These are phyloP conservation scores for Eumaeus atala DNA, from an alignment of 1,140 invertebrate species.

Conservation along the genomic window DNA sequence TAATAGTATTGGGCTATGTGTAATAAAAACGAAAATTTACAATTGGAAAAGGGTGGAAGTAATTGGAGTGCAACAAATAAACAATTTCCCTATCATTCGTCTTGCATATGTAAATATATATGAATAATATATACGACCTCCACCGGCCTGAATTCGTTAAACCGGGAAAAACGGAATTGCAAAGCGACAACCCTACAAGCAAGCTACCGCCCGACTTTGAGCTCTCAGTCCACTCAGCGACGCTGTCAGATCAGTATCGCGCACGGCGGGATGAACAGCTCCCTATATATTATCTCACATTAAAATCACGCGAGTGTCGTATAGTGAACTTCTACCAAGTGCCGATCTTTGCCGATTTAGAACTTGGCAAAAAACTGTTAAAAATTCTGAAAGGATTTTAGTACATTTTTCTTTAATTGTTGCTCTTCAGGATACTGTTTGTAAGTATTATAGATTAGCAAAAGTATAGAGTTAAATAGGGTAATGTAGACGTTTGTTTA, in stretches of 20 bases:
- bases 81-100: neutral
- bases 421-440: neutral
- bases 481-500: neutral
- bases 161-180: conserved; percentile 15
- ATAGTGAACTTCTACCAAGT: conserved; percentile 41
- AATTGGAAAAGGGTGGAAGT: too few species aligned
- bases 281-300: conserved; percentile 28
- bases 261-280: conserved; percentile 23
- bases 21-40: too few species aligned
- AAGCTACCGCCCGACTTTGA: conserved; percentile 35
- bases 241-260: conserved; percentile 35
- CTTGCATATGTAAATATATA: neutral
- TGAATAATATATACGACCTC: neutral
- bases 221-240: conserved; percentile 49
- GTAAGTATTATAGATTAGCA: conserved; percentile 3
- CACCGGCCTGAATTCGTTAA: neutral
- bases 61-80: too few species aligned
- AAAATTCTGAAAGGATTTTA: too few species aligned
- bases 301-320: conserved; percentile 50
- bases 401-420: too few species aligned
- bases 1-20: too few species aligned
- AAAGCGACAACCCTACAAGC: conserved; percentile 40
- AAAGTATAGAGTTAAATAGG: too few species aligned
- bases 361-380: neutral
- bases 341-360: conserved; percentile 9